These are phyloP conservation scores for Pterobdella sp. DNA, from an alignment of 2,888 invertebrate genomes.

Conservation along the genomic window DNA sequence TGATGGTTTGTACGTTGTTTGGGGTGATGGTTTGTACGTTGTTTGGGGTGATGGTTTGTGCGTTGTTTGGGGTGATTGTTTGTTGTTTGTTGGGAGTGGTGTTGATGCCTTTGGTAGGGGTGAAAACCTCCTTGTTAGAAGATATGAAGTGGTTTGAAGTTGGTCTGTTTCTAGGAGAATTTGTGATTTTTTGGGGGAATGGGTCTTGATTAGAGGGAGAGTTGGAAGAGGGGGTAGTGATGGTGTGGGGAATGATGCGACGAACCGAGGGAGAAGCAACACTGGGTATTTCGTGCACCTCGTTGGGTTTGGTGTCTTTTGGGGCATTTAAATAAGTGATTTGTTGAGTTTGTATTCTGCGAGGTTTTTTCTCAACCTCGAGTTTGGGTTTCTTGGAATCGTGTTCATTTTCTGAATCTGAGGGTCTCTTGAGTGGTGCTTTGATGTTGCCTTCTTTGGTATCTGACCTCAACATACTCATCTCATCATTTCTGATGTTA, in stretches of 20 bases:
- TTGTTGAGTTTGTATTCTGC: not conserved
- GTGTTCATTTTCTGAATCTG: not conserved
- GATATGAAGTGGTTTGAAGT: not conserved
- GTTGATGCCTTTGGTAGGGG: not conserved
- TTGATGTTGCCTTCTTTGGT: not conserved
- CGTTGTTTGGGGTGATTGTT: too few relatives aligned
- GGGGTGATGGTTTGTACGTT: too few relatives aligned
- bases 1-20: too few relatives aligned
- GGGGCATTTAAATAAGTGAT: not conserved
- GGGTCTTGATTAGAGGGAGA: not conserved
- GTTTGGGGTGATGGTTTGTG: too few relatives aligned
- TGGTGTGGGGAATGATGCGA: not conserved
- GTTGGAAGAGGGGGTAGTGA: not conserved
- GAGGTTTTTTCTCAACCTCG: not conserved
- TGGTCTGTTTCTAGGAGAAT: not conserved
- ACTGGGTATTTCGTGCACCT: too few relatives aligned
- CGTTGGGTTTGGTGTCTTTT: not conserved
- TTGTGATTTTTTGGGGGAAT: not conserved
- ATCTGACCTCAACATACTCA: not conserved
- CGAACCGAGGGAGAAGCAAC: not conserved
- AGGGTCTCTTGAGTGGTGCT: not conserved
- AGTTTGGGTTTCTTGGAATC: not conserved
- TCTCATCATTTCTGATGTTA: not conserved
- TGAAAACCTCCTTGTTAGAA: not conserved
- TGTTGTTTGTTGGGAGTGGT: not conserved